Evolutionary conservation across 2,888 invertebrate species (phyloP), one percentile per base, ranked within the genome.

Genomic region (Pseudococcus jackbeardsleyi): DNA sequence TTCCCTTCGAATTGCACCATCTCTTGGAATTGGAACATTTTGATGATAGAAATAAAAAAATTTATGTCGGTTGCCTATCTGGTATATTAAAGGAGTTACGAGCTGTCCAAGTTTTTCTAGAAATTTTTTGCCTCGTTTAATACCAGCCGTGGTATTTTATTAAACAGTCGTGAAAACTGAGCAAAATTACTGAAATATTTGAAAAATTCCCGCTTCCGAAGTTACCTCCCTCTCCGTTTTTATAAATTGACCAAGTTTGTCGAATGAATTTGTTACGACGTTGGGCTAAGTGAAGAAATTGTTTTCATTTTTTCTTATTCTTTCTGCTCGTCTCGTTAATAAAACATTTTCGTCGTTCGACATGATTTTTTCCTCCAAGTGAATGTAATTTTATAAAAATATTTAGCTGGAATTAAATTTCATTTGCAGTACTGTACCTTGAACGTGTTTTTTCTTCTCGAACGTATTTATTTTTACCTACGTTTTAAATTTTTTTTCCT

Each of bases 361-460:
- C 68, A 68, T 68, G 68, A 68, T 68, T 68, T 68, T 68, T 68
- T 26, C 7, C 9, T 42, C 9, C 9, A 42, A 6, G 42, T 26
- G 33, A 68, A 72, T 72, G 72, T 82, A 82, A 82, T 82, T 82
- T 82, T 33, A 82, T 82, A 39, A 64, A 64, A 64, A 64, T 64
- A 64, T 64, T 64, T 64, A 64, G 22, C 33, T 72, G 33, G 46
- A 82, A 82, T 82, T 82, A 82, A 82, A 82, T 82, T 82, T 46
- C 79, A 46, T 46, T 46, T 82, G 46, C 79, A 42, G 19, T 46
- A n/a, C 42, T 42, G 22, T 22, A 42, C 42, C 42, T 42, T 79
- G 22, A 42, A 82, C 79, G 79, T 46, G 46, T n/a, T 82, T 82
- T 22, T 46, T 46, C 22, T 64, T 11, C 19, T 64, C 9, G 46